A percentile compares a stretch with the other conserved stretches of the same genome.
Conservation (phyloP, 2,113 vertebrate species). For the Heterochromis multidens region DNA sequence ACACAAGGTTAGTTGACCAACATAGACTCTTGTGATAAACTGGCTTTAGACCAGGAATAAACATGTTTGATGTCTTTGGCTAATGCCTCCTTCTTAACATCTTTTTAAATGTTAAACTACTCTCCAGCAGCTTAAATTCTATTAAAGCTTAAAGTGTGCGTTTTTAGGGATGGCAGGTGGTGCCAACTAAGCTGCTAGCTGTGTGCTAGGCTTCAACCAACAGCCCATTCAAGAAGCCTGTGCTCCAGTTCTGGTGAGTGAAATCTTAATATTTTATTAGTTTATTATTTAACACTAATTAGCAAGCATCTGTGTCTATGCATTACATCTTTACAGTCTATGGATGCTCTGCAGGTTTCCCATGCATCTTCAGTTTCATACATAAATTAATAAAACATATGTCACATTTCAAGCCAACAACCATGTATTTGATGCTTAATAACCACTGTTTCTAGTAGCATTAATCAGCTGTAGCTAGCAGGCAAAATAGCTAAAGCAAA, state of each 20-base stretch:
- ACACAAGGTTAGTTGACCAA: neutral
- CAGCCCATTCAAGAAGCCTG: neutral
- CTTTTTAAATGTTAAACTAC: neutral
- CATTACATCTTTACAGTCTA: too few species aligned
- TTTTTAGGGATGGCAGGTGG: neutral
- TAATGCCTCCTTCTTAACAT: neutral
- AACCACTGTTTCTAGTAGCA: neutral
- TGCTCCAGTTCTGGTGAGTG: too few species aligned
- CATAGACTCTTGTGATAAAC: neutral
- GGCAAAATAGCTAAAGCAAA: too few species aligned
- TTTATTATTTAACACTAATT: too few species aligned
- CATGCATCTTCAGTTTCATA: neutral
- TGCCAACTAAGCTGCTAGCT: neutral
- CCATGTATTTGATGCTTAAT: neutral
- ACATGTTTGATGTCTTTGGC: neutral
- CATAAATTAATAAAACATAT: too few species aligned
- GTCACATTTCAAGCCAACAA: too few species aligned
- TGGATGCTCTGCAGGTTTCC: too few species aligned
- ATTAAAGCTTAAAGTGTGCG: too few species aligned
- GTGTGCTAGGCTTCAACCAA: neutral
- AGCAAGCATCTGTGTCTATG: too few species aligned
- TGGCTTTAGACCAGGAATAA: neutral
- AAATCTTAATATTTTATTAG: too few species aligned
- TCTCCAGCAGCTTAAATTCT: neutral
- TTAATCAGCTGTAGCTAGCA: too few species aligned